Evolutionary conservation across 2,797 vertebrate genomes (phyloP).

Genomic region (Manis pentadactyla): DNA sequence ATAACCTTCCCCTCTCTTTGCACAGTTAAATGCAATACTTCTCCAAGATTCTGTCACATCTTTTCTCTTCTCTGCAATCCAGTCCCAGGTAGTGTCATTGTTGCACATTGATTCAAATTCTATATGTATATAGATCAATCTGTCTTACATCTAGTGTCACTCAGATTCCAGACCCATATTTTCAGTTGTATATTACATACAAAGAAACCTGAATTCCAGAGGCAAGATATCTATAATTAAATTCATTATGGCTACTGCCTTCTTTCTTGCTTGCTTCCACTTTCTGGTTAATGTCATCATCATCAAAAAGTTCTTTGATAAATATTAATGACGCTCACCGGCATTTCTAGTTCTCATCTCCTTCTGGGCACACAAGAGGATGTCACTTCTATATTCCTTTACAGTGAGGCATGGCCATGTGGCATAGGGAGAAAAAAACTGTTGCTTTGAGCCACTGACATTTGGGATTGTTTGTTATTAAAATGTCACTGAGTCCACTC

Average conservation of each 20-base stretch:
- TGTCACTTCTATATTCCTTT: background rate
- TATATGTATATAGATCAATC: background rate
- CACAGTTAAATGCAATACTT: background rate
- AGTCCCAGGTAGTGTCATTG: background rate
- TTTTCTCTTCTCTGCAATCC: background rate
- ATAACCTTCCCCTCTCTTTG: background rate
- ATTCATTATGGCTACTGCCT: background rate
- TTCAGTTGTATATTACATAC: background rate
- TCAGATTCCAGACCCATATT: background rate
- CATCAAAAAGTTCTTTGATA: background rate
- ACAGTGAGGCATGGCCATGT: background rate
- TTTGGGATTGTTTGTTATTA: background rate
- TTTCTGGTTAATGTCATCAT: conserved; percentile 19
- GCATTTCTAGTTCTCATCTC: conserved; percentile 3
- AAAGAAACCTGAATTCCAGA: background rate
- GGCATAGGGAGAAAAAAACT: background rate
- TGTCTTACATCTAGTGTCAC: background rate
- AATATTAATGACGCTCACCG: background rate
- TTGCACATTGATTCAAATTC: background rate
- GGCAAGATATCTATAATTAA: background rate
- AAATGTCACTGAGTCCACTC: background rate
- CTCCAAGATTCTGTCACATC: background rate
- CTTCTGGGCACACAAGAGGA: background rate
- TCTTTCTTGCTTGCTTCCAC: background rate
- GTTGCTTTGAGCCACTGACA: background rate